Percentiles rank a stretch among this genome's conserved stretches.
Conservation (phyloP, 64 coral and sea anemone genomes). For the Montipora efflorescens region DNA sequence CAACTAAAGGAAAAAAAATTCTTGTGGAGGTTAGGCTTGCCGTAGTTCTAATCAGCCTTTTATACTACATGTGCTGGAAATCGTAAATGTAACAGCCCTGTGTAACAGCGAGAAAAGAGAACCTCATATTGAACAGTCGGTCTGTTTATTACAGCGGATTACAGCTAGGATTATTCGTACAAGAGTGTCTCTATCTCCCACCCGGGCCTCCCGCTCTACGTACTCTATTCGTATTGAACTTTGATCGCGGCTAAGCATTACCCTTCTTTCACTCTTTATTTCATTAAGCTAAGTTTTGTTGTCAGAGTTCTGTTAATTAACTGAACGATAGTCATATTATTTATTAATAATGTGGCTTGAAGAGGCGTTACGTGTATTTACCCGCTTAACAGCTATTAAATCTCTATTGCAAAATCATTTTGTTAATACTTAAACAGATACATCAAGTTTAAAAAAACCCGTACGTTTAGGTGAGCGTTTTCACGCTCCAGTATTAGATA, state of each 20-base stretch:
- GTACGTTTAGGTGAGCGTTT: no score
- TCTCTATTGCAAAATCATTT: no score
- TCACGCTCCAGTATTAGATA: no score
- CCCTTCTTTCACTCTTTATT: no score
- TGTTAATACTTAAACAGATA: no score
- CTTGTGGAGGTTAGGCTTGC: no score
- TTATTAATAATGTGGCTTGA: neutral
- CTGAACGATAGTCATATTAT: neutral
- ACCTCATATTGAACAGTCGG: slow-evolving; percentile 12
- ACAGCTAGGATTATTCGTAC: neutral
- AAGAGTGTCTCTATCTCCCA: neutral
- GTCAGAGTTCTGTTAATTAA: neutral
- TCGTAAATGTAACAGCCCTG: slow-evolving; percentile 3
- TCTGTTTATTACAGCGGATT: slow-evolving; percentile 7
- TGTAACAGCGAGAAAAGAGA: slow-evolving; percentile 7
- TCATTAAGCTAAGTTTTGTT: neutral
- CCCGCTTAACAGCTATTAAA: no score
- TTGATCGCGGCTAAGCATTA: no score
- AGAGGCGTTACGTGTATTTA: neutral
- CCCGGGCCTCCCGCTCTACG: neutral
- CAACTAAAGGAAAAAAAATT: no score
- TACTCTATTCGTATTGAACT: neutral
- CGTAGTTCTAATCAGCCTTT: neutral
- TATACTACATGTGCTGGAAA: slow-evolving; percentile 2
- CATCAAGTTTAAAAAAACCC: no score